These are phyloP conservation scores for Sesia apiformis DNA, from an alignment of 2,888 invertebrate genomes.

Conservation along the genomic window DNA sequence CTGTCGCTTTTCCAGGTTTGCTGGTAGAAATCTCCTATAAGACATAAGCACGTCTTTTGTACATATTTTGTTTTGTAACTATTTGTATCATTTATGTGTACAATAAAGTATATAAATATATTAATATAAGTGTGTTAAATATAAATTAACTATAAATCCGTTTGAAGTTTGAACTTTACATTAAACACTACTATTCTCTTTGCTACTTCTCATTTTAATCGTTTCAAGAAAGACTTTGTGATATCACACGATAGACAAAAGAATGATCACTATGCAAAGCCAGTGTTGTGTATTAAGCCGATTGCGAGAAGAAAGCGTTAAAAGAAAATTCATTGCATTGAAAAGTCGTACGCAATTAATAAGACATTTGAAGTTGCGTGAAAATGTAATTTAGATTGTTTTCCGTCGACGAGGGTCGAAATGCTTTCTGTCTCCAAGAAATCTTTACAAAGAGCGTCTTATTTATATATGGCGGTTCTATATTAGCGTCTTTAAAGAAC, in stretches of 20 bases:
- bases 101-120: too few relatives aligned
- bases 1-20: too few relatives aligned
- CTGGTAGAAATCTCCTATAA: too few relatives aligned
- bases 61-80: too few relatives aligned
- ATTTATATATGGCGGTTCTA: slow-evolving; percentile 72
- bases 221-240: too few relatives aligned
- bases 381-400: slow-evolving; percentile 76
- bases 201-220: too few relatives aligned
- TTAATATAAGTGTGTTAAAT: too few relatives aligned
- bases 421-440: slow-evolving; percentile 50
- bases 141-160: too few relatives aligned
- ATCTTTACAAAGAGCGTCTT: slow-evolving; percentile 62
- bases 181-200: too few relatives aligned
- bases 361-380: slow-evolving; percentile 75
- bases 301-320: slow-evolving; percentile 58
- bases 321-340: slow-evolving; percentile 75
- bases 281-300: slow-evolving; percentile 63
- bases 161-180: too few relatives aligned
- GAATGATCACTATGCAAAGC: slow-evolving; percentile 55
- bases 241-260: slow-evolving; percentile 2
- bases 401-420: slow-evolving; percentile 54
- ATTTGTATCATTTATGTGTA: too few relatives aligned
- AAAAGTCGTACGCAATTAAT: slow-evolving; percentile 73
- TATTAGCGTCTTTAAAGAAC: slow-evolving; percentile 72
- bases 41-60: too few relatives aligned